Conservation (phyloP, 2,888 invertebrate genomes). For the Aporophyla lueneburgensis region DNA sequence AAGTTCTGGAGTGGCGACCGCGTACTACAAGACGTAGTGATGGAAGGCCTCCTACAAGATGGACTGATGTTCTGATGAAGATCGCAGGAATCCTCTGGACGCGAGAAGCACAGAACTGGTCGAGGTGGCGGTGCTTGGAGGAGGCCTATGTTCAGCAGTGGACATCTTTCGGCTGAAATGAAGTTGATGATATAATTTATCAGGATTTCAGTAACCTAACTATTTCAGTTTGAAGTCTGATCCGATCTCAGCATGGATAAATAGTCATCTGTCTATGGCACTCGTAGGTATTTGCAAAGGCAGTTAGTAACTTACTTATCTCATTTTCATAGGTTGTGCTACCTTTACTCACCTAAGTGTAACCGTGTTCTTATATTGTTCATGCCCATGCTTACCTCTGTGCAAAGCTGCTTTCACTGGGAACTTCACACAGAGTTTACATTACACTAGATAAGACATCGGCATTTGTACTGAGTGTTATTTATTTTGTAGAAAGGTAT, state of each 20-base stretch:
- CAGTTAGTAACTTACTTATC: not conserved
- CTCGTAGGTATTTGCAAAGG: not conserved
- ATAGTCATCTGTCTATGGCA: not conserved
- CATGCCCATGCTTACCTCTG: slow-evolving; percentile 22
- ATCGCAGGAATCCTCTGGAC: too few relatives aligned
- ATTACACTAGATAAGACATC: slow-evolving; percentile 8
- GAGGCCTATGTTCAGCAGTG: too few relatives aligned
- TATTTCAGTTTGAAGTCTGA: not conserved
- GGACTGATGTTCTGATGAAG: too few relatives aligned
- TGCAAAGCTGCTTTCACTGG: slow-evolving; percentile 38
- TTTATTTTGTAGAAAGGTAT: not conserved
- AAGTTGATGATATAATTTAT: too few relatives aligned
- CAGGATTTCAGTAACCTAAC: not conserved
- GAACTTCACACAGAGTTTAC: slow-evolving; percentile 20
- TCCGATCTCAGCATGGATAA: not conserved
- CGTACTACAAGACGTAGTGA: too few relatives aligned
- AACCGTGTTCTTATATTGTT: slow-evolving; percentile 25
- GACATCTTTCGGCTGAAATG: too few relatives aligned
- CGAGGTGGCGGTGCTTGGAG: too few relatives aligned
- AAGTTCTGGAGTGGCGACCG: too few relatives aligned
- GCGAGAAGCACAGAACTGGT: too few relatives aligned
- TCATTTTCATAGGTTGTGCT: not conserved
- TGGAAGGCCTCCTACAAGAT: too few relatives aligned
- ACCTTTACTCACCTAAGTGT: not conserved
- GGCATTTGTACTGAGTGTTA: not conserved